Percentiles rank a stretch among this genome's conserved stretches.
Evolutionary conservation across 2,113 vertebrate genomes (phyloP).

Genomic region (Mungos mungo): DNA sequence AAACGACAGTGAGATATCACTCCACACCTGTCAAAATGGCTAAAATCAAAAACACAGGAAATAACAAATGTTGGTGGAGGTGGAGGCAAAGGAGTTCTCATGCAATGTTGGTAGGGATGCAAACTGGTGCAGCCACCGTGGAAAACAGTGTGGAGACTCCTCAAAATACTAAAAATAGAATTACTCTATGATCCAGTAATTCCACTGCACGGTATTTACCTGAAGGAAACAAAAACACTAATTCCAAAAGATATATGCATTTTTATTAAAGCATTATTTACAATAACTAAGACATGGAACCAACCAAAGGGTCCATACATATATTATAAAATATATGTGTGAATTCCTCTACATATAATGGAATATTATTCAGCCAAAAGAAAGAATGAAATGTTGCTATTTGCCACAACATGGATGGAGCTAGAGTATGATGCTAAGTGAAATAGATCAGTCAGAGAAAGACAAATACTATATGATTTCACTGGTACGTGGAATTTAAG

Average conservation of each 20-base stretch:
- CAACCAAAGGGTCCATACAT: background rate
- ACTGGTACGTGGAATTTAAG: background rate
- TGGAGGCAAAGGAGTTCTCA: background rate
- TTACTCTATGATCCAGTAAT: background rate
- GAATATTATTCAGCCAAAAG: background rate
- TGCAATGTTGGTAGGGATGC: background rate
- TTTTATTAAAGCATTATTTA: background rate
- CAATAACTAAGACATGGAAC: background rate
- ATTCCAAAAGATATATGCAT: background rate
- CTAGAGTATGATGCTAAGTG: background rate
- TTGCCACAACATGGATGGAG: background rate
- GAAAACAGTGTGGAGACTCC: background rate
- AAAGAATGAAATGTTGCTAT: background rate
- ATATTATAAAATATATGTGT: background rate
- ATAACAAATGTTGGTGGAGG: background rate
- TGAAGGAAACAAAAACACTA: background rate
- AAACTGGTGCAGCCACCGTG: background rate
- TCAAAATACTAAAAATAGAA: background rate
- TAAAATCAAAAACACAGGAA: background rate
- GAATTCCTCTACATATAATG: background rate
- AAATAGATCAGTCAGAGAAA: background rate
- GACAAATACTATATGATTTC: background rate
- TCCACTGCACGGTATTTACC: background rate
- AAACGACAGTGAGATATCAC: background rate
- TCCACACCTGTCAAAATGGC: background rate